Base-by-base conservation (phyloP, 2,888 invertebrate genomes). In the Pelosia muscerda region DNA sequence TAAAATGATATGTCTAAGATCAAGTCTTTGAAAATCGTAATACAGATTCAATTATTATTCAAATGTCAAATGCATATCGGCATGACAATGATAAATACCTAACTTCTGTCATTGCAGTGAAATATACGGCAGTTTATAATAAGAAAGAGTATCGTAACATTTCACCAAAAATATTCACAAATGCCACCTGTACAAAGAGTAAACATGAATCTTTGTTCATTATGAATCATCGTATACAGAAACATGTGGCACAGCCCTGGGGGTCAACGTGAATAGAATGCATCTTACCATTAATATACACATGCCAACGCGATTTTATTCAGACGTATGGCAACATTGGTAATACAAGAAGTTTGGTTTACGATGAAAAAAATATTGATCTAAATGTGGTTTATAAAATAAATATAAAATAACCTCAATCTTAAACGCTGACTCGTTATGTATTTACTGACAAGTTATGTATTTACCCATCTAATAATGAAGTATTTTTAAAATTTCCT, bases 251-350 rank as follows among this genome's bases (percentile, higher is more conserved):
- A 69, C 84, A 73, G 72, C 73, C 79, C 84, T 74, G 84, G 85
- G 84, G 87, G 85, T 81, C 75, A 79, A 69, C 62, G 65, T 63
- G 66, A 69, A 78, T 71, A 62, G 73, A 79, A 76, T 75, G 69
- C 73, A 77, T 76, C 73, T 65, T 62, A 70, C 79, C 78, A 84
- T 81, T 81, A 79, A 85, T 86, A 86, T 68, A 67, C 59, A 58
- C 69, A 71, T 75, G 78, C 82, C 86, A 78, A 78, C 74, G 74
- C 73, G 75, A 61, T 70, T 72, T 73, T 61, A 73, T 70, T 63
- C 26, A 42, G 26, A 22, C 69, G 23, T n/a, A 49, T n/a, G 49
- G 49, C 49, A 49, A n/a, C 49, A 42, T 42, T 42, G 6, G 2
- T 2, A 8, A n/a, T 13, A 42, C 19, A 42, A 15, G 19, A 42